Conservation (phyloP, 2,888 invertebrate species). For the Galerucella calmariensis region DNA sequence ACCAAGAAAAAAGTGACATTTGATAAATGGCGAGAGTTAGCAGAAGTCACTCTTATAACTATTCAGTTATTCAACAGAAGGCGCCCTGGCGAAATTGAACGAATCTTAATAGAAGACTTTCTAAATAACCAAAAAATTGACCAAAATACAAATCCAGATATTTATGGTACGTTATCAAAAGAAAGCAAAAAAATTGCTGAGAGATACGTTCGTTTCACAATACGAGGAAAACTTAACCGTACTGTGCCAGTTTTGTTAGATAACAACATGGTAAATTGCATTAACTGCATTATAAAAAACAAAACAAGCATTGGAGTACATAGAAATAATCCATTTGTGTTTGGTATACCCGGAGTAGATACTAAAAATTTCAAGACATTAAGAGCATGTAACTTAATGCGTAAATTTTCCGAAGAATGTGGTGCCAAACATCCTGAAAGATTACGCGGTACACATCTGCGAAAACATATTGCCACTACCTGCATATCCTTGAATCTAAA, state of each 20-base stretch:
- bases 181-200: background rate
- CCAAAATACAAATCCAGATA: background rate
- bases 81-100: constrained; percentile 1
- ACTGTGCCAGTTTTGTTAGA: constrained; percentile 2
- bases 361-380: background rate
- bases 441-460: constrained; percentile 46
- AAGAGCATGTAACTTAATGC: constrained; percentile 36
- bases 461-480: constrained; percentile 51
- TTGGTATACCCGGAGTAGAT: background rate
- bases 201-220: constrained; percentile 2
- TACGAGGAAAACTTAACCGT: constrained; percentile 1
- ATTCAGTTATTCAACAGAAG: constrained; percentile 1
- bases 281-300: constrained; percentile 4
- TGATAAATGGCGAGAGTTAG: constrained; percentile 20
- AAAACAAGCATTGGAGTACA: background rate
- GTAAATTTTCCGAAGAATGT: constrained; percentile 47
- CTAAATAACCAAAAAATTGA: constrained; percentile 1
- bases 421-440: constrained; percentile 45
- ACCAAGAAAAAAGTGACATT: background rate
- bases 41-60: constrained; percentile 13
- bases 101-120: background rate
- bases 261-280: background rate
- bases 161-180: no score
- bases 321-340: background rate
- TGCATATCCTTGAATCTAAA: constrained; percentile 47